Evolutionary conservation across 2,888 invertebrate species (phyloP), one percentile per base, ranked within the genome.

Genomic region (Drosophila niveifrons): DNA sequence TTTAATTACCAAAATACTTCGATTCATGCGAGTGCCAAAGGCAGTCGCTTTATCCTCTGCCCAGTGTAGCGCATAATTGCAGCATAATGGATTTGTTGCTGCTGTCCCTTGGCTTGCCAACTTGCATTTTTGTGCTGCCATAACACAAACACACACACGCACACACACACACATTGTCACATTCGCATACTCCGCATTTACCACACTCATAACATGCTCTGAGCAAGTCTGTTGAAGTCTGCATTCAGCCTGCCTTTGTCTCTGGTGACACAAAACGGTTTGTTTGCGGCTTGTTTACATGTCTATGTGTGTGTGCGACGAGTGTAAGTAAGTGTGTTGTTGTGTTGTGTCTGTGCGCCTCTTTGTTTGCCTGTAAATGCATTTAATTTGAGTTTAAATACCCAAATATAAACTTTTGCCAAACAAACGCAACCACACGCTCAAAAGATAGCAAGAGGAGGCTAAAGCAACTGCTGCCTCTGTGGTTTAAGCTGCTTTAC

Each of bases 321-420:
- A 43, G 11, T 58, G 23, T 23, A 23, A 23, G 23, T 23, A 23
- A 23, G 23, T 23, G 41, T 46, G 10, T 57, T 57, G 53, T 31
- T 57, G 59, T 68, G 34, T 36, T 56, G 46, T 55, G 31, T 69
- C 29, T 56, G 58, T 74, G 47, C 47, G 34, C 28, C 56, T 56
- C 76, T 88, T 81, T 87, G 87, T 89, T 82, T 87, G 76, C 74
- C 77, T 78, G 70, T 79, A 89, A 90, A 90, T 90, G 90, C 88
- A 91, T 90, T 91, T 91, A 90, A 91, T 90, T 91, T 83, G 82
- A 84, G 90, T 90, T 90, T 90, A 90, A 91, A 90, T 90, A 83
- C 89, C 82, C 84, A 83, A 89, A 85, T 88, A 87, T 88, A 89
- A 89, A 89, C 88, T 85, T 83, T 69, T 71, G 74, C 50, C 88